Conservation (phyloP, 1,140 invertebrate species). For the Drosophila trapezifrons region DNA sequence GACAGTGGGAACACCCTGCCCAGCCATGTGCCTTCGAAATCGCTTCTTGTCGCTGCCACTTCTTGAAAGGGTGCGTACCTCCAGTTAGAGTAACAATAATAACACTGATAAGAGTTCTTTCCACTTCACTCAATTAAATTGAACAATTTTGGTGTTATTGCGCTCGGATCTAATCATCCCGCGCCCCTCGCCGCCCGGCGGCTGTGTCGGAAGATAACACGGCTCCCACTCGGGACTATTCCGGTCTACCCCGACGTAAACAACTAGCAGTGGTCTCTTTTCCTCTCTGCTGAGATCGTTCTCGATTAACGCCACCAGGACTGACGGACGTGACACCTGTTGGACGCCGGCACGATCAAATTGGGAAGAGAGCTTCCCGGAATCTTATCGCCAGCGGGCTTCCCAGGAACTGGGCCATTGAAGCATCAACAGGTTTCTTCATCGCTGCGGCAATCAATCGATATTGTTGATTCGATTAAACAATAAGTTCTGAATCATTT, state of each 20-base stretch:
- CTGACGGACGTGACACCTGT: constrained; percentile 10
- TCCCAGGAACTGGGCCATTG: constrained; percentile 56
- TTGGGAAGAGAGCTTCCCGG: constrained; percentile 36
- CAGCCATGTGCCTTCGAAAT: too few relatives aligned
- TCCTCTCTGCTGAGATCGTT: neutral
- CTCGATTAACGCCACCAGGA: constrained; percentile 15
- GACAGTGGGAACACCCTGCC: neutral
- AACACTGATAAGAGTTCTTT: constrained; percentile 26
- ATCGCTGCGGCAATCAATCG: constrained; percentile 19
- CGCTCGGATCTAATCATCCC: constrained; percentile 45
- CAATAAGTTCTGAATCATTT: constrained; percentile 47
- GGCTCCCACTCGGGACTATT: neutral
- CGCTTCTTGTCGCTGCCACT: too few relatives aligned
- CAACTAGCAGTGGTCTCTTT: constrained; percentile 6
- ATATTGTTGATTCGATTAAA: constrained; percentile 29
- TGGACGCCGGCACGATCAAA: neutral
- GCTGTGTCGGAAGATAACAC: constrained; percentile 31
- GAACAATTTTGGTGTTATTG: constrained; percentile 65
- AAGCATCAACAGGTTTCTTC: constrained; percentile 20
- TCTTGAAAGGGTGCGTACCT: neutral
- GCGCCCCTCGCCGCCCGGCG: constrained; percentile 1
- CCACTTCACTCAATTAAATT: constrained; percentile 75
- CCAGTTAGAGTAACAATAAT: constrained; percentile 20
- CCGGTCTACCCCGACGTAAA: neutral
- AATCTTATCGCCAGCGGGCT: constrained; percentile 63